Conservation (phyloP, 2,113 vertebrate species). For the Hypocryptadius cinnamomeus region DNA sequence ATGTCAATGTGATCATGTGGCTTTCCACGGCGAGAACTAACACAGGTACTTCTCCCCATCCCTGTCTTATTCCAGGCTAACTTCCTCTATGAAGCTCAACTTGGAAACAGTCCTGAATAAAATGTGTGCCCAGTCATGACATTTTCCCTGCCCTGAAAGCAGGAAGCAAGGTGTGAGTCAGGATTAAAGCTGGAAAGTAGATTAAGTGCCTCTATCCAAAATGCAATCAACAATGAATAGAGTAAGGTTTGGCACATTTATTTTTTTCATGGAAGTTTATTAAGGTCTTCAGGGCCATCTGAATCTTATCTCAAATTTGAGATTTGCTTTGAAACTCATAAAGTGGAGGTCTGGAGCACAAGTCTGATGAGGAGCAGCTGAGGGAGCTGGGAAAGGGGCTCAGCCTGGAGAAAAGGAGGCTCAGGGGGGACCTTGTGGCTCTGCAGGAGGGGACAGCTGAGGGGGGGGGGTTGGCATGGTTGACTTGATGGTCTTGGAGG, state of each 20-base stretch:
- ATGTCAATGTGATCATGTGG: rapidly evolving
- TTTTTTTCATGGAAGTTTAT: neutral
- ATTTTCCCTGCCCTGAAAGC: neutral
- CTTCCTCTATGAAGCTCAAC: neutral
- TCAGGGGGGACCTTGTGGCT: neutral
- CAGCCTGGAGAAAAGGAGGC: neutral
- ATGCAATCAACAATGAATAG: neutral
- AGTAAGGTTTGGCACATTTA: neutral
- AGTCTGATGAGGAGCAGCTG: neutral
- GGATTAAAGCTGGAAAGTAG: neutral
- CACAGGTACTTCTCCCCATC: neutral
- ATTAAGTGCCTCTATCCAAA: neutral
- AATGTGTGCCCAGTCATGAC: neutral
- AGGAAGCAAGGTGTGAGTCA: neutral
- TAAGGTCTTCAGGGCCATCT: neutral
- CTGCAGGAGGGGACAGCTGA: neutral
- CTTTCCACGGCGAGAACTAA: neutral
- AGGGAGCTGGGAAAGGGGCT: neutral
- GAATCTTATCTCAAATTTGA: neutral
- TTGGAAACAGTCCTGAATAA: neutral
- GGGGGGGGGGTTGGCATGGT: no score
- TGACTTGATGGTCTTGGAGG: neutral
- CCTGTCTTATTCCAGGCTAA: neutral
- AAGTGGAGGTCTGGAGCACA: neutral
- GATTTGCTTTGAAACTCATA: neutral